Evolutionary conservation across 2,797 vertebrate species (phyloP).

Genomic region (Poecilia wingei): DNA sequence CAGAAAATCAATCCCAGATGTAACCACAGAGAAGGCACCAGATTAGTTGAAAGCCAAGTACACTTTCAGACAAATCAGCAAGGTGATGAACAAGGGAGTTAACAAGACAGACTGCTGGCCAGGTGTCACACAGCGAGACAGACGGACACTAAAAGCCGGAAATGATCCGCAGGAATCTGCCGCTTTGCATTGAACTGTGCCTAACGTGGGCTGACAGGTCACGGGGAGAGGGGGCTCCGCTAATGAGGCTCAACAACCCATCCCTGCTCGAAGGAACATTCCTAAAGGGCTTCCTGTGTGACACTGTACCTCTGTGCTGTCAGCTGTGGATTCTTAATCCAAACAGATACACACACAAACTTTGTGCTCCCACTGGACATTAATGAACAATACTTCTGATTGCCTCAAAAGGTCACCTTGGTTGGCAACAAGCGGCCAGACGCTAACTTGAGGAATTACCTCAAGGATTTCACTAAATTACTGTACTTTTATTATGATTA

Average conservation of each 20-base stretch:
- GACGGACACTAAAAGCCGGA: conserved; percentile 57
- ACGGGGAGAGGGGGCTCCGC: conserved; percentile 81
- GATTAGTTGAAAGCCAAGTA: neutral
- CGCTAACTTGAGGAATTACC: conserved; percentile 50
- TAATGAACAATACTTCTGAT: conserved; percentile 62
- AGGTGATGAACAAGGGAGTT: conserved; percentile 12
- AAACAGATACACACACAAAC: conserved; percentile 48
- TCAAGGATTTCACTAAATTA: conserved; percentile 34
- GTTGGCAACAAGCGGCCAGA: conserved; percentile 58
- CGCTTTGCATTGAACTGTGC: conserved; percentile 79
- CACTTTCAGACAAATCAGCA: neutral
- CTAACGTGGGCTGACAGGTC: conserved; percentile 87
- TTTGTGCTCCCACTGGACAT: conserved; percentile 57
- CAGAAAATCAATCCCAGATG: neutral
- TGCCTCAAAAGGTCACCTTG: conserved; percentile 55
- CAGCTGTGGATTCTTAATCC: conserved; percentile 69
- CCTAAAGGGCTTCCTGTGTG: conserved; percentile 77
- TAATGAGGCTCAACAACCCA: conserved; percentile 85
- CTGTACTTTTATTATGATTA: conserved; percentile 1
- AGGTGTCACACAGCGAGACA: conserved; percentile 56
- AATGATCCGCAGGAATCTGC: conserved; percentile 69
- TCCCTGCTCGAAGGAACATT: conserved; percentile 87
- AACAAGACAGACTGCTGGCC: conserved; percentile 20
- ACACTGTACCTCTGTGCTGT: conserved; percentile 78
- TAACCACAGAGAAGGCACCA: neutral